A percentile compares a stretch with the other conserved stretches of the same genome.
Evolutionary conservation across 1,140 invertebrate genomes (phyloP).

Genomic region (Zaprionus lachaisei): DNA sequence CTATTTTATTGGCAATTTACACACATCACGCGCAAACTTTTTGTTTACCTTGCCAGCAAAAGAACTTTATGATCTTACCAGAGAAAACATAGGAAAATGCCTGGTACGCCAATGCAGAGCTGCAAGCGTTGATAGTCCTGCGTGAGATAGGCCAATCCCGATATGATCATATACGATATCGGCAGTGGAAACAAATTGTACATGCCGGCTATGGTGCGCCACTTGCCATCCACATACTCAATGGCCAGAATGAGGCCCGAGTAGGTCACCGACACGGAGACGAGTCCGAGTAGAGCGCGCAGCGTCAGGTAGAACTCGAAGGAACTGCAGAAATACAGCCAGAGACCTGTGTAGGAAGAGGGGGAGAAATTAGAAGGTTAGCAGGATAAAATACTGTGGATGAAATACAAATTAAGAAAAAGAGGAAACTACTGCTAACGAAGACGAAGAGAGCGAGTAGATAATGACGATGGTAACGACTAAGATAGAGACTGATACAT

Average conservation of each 20-base stretch:
- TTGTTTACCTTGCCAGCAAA: slow-evolving; percentile 49
- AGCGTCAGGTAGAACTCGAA: slow-evolving; percentile 88
- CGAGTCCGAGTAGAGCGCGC: slow-evolving; percentile 88
- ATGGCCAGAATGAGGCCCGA: slow-evolving; percentile 90
- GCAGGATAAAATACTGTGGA: too few relatives aligned
- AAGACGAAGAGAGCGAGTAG: too few relatives aligned
- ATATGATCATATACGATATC: slow-evolving; percentile 89
- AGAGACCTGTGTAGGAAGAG: slow-evolving; percentile 84
- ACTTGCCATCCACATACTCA: slow-evolving; percentile 90
- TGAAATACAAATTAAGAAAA: too few relatives aligned
- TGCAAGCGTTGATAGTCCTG: slow-evolving; percentile 90
- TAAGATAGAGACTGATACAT: too few relatives aligned
- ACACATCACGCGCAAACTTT: slow-evolving; percentile 30
- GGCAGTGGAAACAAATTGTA: slow-evolving; percentile 90
- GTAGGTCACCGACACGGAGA: slow-evolving; percentile 90
- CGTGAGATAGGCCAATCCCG: slow-evolving; percentile 89
- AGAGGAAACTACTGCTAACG: too few relatives aligned
- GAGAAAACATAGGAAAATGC: slow-evolving; percentile 87
- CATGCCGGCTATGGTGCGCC: slow-evolving; percentile 90
- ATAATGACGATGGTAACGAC: too few relatives aligned
- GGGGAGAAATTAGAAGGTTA: too few relatives aligned
- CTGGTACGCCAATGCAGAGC: slow-evolving; percentile 89
- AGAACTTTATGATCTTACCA: slow-evolving; percentile 85
- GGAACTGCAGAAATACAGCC: slow-evolving; percentile 87
- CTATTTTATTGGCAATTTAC: slow-evolving; percentile 40